Evolutionary conservation across 92 coral and sea anemone species (phyloP).

Genomic region (Phenganax stokvisi): DNA sequence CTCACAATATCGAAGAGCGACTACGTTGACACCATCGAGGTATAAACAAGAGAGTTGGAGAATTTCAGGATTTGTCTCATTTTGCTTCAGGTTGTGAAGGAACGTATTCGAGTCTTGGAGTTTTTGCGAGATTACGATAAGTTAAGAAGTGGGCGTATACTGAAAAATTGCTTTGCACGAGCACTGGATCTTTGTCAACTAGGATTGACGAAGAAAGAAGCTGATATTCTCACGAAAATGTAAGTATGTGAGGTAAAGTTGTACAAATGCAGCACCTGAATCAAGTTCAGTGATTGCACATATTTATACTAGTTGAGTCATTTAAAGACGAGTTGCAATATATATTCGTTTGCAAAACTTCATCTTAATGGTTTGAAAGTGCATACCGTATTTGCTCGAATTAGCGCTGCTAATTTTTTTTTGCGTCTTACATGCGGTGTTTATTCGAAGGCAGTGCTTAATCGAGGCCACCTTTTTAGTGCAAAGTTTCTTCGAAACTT

Average conservation of each 20-base stretch:
- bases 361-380: too few relatives aligned
- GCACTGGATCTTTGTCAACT: constrained; percentile 86
- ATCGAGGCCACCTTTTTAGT: too few relatives aligned
- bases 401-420: too few relatives aligned
- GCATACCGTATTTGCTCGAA: too few relatives aligned
- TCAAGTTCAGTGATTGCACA: too few relatives aligned
- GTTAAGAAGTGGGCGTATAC: constrained; percentile 84
- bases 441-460: too few relatives aligned
- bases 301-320: background rate
- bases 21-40: too few relatives aligned
- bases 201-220: constrained; percentile 85
- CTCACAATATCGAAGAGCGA: too few relatives aligned
- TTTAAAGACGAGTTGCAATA: background rate
- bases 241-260: constrained; percentile 14
- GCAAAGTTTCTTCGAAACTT: too few relatives aligned
- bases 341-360: background rate
- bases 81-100: constrained; percentile 68
- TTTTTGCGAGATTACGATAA: constrained; percentile 94
- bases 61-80: too few relatives aligned
- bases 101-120: constrained; percentile 78
- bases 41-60: too few relatives aligned
- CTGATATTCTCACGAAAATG: constrained; percentile 70
- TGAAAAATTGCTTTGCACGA: constrained; percentile 73
- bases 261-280: too few relatives aligned
- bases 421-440: background rate